A percentile compares a stretch with the other conserved stretches of the same genome.
phyloP scores from a whole-genome alignment of 2,888 invertebrate genomes.

The Nysson spinosus region DNA sequence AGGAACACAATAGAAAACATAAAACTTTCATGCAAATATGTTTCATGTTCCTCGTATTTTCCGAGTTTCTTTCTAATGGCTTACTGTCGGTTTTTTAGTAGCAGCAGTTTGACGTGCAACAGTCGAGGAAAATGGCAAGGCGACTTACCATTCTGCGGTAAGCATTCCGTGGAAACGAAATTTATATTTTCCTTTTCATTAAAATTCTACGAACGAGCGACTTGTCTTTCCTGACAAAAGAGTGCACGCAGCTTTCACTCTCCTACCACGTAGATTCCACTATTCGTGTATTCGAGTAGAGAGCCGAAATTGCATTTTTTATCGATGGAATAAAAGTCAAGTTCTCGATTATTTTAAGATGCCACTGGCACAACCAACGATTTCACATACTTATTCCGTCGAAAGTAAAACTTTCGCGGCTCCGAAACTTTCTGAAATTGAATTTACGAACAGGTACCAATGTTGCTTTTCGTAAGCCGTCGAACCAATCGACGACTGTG shows the following conservation, averaged over 20 bases:
- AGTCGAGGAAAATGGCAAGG: slow-evolving; percentile 87
- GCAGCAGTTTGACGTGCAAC: slow-evolving; percentile 84
- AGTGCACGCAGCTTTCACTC: slow-evolving; percentile 48
- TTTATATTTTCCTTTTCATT: not conserved
- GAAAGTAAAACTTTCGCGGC: slow-evolving; percentile 12
- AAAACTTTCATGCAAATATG: too few species aligned
- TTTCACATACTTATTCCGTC: not conserved
- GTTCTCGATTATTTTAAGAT: not conserved
- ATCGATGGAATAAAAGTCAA: not conserved
- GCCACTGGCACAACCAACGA: not conserved
- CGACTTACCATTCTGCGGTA: slow-evolving; percentile 91
- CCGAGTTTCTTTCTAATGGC: slow-evolving; percentile 13
- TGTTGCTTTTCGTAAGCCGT: slow-evolving; percentile 90
- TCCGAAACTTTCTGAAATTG: not conserved
- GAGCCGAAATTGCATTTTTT: not conserved
- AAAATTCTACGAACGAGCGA: slow-evolving; percentile 15
- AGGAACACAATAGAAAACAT: too few species aligned
- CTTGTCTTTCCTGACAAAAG: slow-evolving; percentile 25
- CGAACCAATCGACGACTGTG: slow-evolving; percentile 93
- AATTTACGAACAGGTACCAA: slow-evolving; percentile 89
- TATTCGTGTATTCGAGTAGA: not conserved
- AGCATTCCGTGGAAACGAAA: slow-evolving; percentile 56
- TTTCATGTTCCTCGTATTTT: too few species aligned
- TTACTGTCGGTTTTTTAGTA: slow-evolving; percentile 69
- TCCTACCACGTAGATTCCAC: slow-evolving; percentile 9